Percentiles rank a stretch among this genome's conserved stretches.
Conservation (phyloP, 1,140 invertebrate genomes). For the Aradophagus sp. region DNA sequence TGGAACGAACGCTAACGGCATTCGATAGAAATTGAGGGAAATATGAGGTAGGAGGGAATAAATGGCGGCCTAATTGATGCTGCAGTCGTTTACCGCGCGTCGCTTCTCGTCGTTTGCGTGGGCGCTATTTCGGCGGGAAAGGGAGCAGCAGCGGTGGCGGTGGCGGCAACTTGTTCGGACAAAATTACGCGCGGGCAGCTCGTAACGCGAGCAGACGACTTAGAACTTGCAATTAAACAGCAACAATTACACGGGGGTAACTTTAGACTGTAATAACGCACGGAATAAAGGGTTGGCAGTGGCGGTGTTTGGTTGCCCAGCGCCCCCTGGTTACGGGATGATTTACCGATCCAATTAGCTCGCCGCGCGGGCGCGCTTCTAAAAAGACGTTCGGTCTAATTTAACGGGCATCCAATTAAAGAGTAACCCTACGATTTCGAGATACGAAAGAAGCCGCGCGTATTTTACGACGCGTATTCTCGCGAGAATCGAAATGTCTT, state of each 20-base stretch:
- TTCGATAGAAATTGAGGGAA: no score
- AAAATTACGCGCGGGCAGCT: slow-evolving; percentile 59
- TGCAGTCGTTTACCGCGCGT: slow-evolving; percentile 14
- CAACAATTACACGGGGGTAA: slow-evolving; percentile 76
- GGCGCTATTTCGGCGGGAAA: slow-evolving; percentile 42
- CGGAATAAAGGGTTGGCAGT: slow-evolving; percentile 74
- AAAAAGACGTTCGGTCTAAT: slow-evolving; percentile 75
- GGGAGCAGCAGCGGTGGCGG: no score
- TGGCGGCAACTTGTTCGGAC: slow-evolving; percentile 55
- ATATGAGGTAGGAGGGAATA: no score
- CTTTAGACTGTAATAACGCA: slow-evolving; percentile 76
- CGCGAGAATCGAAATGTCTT: slow-evolving; percentile 57
- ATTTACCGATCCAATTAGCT: slow-evolving; percentile 76
- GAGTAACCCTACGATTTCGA: slow-evolving; percentile 63
- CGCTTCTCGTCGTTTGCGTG: slow-evolving; percentile 35
- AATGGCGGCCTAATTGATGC: slow-evolving; percentile 48
- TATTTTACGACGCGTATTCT: slow-evolving; percentile 57
- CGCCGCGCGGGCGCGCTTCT: slow-evolving; percentile 63
- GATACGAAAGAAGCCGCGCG: slow-evolving; percentile 59
- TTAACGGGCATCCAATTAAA: slow-evolving; percentile 75
- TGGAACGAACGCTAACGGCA: neutral
- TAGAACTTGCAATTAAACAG: slow-evolving; percentile 76
- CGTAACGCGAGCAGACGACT: slow-evolving; percentile 70
- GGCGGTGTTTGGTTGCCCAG: slow-evolving; percentile 66
- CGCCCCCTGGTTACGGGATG: slow-evolving; percentile 73